phyloP scores from a whole-genome alignment of 2,888 invertebrate species.

The Ceriagrion tenellum region DNA sequence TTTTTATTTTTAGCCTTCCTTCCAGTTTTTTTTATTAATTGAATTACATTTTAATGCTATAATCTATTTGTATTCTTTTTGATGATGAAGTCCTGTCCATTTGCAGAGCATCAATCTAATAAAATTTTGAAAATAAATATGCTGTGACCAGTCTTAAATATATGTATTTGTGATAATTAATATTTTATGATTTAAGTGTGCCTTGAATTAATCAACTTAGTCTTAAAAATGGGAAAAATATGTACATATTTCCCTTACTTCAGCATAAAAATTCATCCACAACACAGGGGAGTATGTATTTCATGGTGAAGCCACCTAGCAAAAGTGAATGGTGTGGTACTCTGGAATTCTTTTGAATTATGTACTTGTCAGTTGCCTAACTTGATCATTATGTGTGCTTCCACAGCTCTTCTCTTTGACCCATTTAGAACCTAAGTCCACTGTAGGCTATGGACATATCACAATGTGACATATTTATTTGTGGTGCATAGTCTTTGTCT shows the following conservation, averaged over 20 bases:
- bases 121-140: neutral
- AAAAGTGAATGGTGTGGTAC: neutral
- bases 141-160: neutral
- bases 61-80: neutral
- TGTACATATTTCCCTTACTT: neutral
- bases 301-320: neutral
- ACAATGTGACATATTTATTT: neutral
- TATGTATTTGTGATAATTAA: conserved; percentile 59
- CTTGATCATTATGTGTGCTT: neutral
- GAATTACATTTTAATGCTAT: neutral
- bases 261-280: neutral
- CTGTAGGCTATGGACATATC: neutral
- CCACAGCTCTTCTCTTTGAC: neutral
- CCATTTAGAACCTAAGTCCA: neutral
- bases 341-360: neutral
- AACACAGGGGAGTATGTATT: neutral
- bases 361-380: neutral
- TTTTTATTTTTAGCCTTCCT: neutral
- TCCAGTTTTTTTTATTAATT: neutral
- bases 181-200: conserved; percentile 53
- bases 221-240: conserved; percentile 27
- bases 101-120: neutral
- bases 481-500: conserved; percentile 6
- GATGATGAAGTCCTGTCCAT: neutral
- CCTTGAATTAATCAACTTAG: conserved; percentile 33